phyloP scores from a whole-genome alignment of 2,888 invertebrate genomes.

The Tribolium freemani region DNA sequence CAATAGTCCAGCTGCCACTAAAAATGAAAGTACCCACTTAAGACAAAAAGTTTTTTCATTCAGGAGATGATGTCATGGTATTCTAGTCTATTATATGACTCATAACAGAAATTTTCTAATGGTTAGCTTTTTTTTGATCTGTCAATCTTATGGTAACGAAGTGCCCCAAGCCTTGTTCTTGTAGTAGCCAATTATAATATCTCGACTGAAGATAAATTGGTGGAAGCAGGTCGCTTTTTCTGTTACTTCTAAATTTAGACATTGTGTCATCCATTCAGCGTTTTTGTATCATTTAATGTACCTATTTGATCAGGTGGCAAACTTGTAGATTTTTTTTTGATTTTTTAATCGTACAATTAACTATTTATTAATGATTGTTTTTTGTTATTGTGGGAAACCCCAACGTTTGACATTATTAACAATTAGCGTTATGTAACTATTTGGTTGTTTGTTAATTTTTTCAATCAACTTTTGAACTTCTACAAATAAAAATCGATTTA shows the following conservation, averaged over 20 bases:
- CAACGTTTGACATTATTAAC: too few relatives aligned
- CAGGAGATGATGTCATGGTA: slow-evolving; percentile 22
- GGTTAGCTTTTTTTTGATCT: slow-evolving; percentile 11
- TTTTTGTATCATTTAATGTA: not conserved
- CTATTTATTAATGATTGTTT: too few relatives aligned
- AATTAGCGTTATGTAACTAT: too few relatives aligned
- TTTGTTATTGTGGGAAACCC: too few relatives aligned
- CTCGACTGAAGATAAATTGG: slow-evolving; percentile 18
- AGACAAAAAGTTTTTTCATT: not conserved
- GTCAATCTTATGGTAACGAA: slow-evolving; percentile 12
- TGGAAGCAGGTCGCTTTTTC: slow-evolving; percentile 19
- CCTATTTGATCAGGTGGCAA: too few relatives aligned
- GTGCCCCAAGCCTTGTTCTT: not conserved
- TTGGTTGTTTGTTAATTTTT: too few relatives aligned
- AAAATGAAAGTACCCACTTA: not conserved
- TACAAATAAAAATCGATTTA: too few relatives aligned
- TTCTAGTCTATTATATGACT: slow-evolving; percentile 3
- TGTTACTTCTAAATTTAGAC: slow-evolving; percentile 12
- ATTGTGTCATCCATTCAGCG: slow-evolving; percentile 6
- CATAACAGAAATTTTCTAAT: slow-evolving; percentile 20
- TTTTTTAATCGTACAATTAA: too few relatives aligned
- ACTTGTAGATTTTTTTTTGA: too few relatives aligned
- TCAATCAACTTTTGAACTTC: too few relatives aligned
- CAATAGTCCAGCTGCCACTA: not conserved
- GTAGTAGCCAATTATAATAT: slow-evolving; percentile 11